These are phyloP conservation scores for Conger conger DNA, from an alignment of 2,113 vertebrate genomes.

Conservation along the genomic window DNA sequence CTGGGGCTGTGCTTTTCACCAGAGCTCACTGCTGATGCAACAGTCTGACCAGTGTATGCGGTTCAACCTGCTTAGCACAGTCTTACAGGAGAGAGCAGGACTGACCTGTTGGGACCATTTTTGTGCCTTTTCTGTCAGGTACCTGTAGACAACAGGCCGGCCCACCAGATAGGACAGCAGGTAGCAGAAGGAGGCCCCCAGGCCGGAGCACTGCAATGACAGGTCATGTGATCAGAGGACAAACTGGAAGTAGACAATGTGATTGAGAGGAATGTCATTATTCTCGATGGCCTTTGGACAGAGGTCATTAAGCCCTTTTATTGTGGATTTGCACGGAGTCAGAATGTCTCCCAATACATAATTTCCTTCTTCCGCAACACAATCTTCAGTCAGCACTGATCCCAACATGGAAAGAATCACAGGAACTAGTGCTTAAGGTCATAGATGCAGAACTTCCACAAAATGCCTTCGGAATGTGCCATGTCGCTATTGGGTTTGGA, in stretches of 20 bases:
- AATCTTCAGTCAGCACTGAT: background rate
- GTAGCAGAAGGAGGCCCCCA: conserved; percentile 96
- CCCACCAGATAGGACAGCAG: conserved; percentile 96
- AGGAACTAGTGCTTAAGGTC: background rate
- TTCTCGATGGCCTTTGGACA: background rate
- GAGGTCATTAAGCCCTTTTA: no score
- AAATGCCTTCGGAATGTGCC: background rate
- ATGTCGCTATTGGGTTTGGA: background rate
- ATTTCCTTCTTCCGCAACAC: background rate
- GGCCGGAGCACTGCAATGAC: conserved; percentile 85
- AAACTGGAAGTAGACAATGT: background rate
- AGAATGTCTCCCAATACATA: background rate
- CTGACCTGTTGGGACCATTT: conserved; percentile 97
- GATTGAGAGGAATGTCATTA: background rate
- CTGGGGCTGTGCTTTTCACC: background rate
- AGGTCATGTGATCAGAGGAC: conserved; percentile 5
- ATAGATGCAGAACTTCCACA: background rate
- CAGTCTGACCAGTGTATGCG: background rate
- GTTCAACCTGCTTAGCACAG: no score
- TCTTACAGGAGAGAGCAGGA: background rate
- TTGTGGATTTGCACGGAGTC: background rate
- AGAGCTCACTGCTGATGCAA: background rate
- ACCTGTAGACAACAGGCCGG: conserved; percentile 92
- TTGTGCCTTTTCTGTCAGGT: conserved; percentile 90
- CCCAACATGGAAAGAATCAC: background rate